Evolutionary conservation across 2,113 vertebrate species (phyloP).

Genomic region (Epinephelus fuscoguttatus): DNA sequence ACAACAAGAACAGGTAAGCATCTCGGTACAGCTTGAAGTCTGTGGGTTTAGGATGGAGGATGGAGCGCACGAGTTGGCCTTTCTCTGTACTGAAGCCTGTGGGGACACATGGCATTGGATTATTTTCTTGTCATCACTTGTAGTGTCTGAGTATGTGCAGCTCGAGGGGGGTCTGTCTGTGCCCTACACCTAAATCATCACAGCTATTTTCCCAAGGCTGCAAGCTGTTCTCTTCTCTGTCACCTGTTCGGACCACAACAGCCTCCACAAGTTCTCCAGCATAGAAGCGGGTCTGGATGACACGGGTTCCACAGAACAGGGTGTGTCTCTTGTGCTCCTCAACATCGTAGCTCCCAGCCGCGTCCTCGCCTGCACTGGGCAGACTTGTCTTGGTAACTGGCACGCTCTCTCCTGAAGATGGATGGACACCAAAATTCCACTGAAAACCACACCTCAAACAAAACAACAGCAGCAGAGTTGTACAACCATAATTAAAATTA

Average conservation of each 20-base stretch:
- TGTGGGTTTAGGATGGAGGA: constrained; percentile 96
- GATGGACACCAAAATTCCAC: neutral
- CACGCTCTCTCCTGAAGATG: constrained; percentile 91
- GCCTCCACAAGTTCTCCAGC: constrained; percentile 93
- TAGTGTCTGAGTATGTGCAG: neutral
- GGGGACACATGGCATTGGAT: neutral
- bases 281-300: constrained; percentile 98
- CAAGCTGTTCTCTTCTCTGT: neutral
- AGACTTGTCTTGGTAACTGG: constrained; percentile 96
- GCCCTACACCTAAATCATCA: no score
- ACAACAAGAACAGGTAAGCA: constrained; percentile 94
- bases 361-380: constrained; percentile 87
- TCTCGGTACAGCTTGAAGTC: constrained; percentile 98
- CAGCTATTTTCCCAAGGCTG: neutral
- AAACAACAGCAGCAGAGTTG: neutral
- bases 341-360: constrained; percentile 82
- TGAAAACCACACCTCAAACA: neutral
- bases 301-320: constrained; percentile 94
- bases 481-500: neutral
- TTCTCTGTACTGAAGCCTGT: constrained; percentile 96
- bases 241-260: constrained; percentile 95
- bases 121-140: neutral
- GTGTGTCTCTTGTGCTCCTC: constrained; percentile 94
- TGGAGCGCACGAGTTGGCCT: constrained; percentile 95
- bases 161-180: neutral